A percentile compares a stretch with the other conserved stretches of the same genome.
Evolutionary conservation across 2,888 invertebrate genomes (phyloP).

Genomic region (Machimus rusticus): DNA sequence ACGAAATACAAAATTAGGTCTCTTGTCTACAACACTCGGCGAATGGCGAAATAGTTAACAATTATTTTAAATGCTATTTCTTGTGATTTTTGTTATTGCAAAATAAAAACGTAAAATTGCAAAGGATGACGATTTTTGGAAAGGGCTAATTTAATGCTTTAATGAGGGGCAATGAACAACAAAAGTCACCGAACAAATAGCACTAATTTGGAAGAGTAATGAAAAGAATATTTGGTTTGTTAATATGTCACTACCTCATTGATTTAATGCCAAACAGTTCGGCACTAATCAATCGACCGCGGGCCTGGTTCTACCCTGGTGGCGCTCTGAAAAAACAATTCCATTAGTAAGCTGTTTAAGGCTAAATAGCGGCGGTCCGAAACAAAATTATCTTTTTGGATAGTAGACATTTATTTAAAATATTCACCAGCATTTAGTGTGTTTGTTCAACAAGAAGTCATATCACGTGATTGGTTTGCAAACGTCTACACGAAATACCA

Average conservation of each 20-base stretch:
- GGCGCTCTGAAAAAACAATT: conserved; percentile 34
- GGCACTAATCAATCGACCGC: conserved; percentile 44
- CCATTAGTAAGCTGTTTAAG: conserved; percentile 7
- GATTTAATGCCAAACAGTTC: conserved; percentile 45
- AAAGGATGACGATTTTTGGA: not conserved
- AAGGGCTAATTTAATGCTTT: not conserved
- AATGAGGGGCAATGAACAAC: not conserved
- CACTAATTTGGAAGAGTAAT: conserved; percentile 26
- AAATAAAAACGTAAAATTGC: not conserved
- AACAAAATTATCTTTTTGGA: conserved; percentile 18
- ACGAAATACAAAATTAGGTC: conserved; percentile 28
- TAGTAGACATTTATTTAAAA: conserved; percentile 37
- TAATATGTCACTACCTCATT: conserved; percentile 47
- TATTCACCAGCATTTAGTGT: conserved; percentile 27
- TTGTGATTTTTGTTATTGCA: conserved; percentile 30
- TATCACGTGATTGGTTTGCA: conserved; percentile 30
- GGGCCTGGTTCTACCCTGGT: not conserved
- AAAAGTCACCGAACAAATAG: conserved; percentile 36
- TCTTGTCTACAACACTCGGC: not conserved
- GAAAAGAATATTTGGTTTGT: conserved; percentile 38
- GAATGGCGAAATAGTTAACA: conserved; percentile 11
- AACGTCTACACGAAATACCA: conserved; percentile 1
- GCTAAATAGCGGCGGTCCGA: not conserved
- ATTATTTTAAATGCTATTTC: conserved; percentile 31
- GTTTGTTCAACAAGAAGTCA: conserved; percentile 29